Evolutionary conservation across 2,888 invertebrate species (phyloP), one percentile per base, ranked within the genome.

Genomic region (Eurois occulta): DNA sequence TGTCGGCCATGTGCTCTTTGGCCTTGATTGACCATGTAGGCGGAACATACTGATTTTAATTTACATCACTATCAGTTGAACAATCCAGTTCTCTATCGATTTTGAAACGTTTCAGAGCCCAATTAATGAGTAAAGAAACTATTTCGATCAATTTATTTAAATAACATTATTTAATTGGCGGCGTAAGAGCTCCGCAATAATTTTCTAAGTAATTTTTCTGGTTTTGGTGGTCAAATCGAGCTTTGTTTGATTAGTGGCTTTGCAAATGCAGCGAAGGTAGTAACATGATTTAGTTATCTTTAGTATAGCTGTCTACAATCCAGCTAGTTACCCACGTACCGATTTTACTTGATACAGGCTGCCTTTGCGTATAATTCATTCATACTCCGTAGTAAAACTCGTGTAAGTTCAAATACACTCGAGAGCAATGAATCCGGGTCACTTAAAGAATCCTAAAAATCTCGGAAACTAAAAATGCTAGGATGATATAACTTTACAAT

Each of bases 11-110:
- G 70, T 86, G 83, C 66, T 85, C 72, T 60, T 60, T 67, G 75
- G 11, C 86, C 84, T 84, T 79, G 79, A 18, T 66, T 64, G 66
- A 72, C 72, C 52, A 46, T 65, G 85, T 75, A 65, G 67, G 66
- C 60, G 66, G 21, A 79, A 64, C 16, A 28, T 74, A 43, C 72
- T 62, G 55, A 48, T 32, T 71, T 73, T 68, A 77, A 77, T 83
- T 82, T 77, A 77, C 77, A 72, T 43, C 13, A 73, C 32, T 58
- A 32, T 62, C 52, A 74, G 48, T 70, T 58, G 35, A 64, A 72
- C 66, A 60, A 65, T 58, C 52, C 46, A 72, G 71, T 70, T 78
- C 55, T 32, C 28, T 41, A 69, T 48, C 32, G 72, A 75, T 67
- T 78, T 75, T 68, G 38, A 67, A 83, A 70, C 71, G 64, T 62